phyloP scores from a whole-genome alignment of 2,113 vertebrate genomes.

The Sinocyclocheilus anophthalmus region DNA sequence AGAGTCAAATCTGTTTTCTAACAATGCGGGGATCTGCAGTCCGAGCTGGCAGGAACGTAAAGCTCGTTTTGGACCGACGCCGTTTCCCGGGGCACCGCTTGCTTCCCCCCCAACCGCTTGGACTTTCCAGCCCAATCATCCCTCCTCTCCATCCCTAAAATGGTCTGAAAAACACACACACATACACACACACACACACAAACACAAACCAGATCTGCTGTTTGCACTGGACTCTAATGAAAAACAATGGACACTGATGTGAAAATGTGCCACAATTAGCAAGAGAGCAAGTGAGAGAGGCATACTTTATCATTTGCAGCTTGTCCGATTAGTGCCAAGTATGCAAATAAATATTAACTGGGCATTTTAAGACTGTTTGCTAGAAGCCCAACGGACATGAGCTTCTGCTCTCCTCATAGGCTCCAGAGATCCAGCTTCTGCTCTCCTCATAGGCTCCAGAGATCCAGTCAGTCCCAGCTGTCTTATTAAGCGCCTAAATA shows the following conservation, averaged over 20 bases:
- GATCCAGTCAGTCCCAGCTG: constrained; percentile 61
- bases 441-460: constrained; percentile 59
- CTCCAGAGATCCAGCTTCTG: constrained; percentile 62
- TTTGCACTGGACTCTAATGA: constrained; percentile 38
- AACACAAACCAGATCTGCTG: constrained; percentile 20
- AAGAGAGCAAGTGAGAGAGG: not conserved
- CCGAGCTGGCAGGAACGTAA: constrained; percentile 2
- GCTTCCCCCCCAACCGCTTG: not conserved
- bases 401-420: constrained; percentile 51
- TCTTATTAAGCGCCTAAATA: constrained; percentile 68
- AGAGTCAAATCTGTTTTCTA: constrained; percentile 40
- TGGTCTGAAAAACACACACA: not conserved
- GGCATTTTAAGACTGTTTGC: constrained; percentile 51
- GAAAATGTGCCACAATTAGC: constrained; percentile 32
- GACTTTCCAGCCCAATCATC: not conserved
- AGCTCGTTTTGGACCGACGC: not conserved
- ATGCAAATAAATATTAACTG: constrained; percentile 58
- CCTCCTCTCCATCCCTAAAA: not conserved
- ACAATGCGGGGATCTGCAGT: constrained; percentile 15
- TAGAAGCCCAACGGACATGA: constrained; percentile 37
- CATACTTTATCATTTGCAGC: constrained; percentile 43
- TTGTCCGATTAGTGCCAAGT: constrained; percentile 49
- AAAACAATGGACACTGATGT: constrained; percentile 41
- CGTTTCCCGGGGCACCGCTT: not conserved
- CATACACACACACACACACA: not conserved